Percentiles rank a stretch among this genome's conserved stretches.
Evolutionary conservation across 2,113 vertebrate species (phyloP).

Genomic region (Pteropus alecto): DNA sequence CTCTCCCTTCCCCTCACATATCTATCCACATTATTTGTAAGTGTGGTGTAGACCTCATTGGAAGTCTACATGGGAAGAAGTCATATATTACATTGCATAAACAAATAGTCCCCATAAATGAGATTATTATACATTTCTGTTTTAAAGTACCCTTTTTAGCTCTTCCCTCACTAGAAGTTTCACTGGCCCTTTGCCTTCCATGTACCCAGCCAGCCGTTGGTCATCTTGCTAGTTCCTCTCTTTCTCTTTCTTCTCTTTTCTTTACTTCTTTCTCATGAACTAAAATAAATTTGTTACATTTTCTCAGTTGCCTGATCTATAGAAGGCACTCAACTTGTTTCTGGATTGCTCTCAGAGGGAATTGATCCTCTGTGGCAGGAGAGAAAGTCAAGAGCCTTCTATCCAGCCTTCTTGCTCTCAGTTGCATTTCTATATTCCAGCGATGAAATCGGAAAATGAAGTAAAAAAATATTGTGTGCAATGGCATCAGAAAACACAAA

Average conservation of each 20-base stretch:
- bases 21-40: neutral
- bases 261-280: neutral
- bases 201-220: neutral
- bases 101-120: neutral
- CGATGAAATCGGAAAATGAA: neutral
- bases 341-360: neutral
- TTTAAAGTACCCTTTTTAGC: neutral
- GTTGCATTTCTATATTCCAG: neutral
- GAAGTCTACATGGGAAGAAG: neutral
- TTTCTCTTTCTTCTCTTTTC: neutral
- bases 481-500: neutral
- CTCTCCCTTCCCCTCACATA: no score
- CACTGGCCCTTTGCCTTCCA: neutral
- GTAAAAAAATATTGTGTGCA: neutral
- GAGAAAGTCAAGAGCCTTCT: neutral
- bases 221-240: neutral
- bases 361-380: neutral
- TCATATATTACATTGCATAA: neutral
- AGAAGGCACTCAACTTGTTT: neutral
- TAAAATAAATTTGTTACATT: neutral
- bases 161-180: neutral
- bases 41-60: neutral
- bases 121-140: neutral
- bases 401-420: neutral
- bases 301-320: neutral